Percentiles rank a stretch among this genome's conserved stretches.
Conservation (phyloP, 2,888 invertebrate genomes). For the Stenodema calcarata region DNA sequence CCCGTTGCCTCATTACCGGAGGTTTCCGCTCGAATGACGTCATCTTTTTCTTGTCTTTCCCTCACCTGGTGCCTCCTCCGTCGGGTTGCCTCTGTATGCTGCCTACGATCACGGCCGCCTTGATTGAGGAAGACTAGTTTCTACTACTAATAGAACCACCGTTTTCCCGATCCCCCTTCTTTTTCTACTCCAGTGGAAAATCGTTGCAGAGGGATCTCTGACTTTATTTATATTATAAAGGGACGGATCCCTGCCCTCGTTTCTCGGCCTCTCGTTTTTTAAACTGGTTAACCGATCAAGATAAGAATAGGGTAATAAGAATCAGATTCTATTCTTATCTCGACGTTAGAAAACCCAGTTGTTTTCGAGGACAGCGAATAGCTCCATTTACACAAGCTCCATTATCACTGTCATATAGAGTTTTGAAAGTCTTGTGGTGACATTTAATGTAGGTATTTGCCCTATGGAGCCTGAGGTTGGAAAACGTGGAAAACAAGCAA, state of each 20-base stretch:
- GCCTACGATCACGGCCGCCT: constrained; percentile 17
- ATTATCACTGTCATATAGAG: too few relatives aligned
- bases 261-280: too few relatives aligned
- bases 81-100: neutral
- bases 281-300: too few relatives aligned
- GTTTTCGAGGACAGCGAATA: too few relatives aligned
- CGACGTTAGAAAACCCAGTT: too few relatives aligned
- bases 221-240: neutral
- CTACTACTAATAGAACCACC: constrained; percentile 12
- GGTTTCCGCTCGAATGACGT: constrained; percentile 15
- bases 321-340: too few relatives aligned
- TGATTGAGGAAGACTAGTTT: constrained; percentile 25
- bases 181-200: neutral
- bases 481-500: too few relatives aligned
- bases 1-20: constrained; percentile 1
- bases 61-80: neutral
- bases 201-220: neutral
- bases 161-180: neutral
- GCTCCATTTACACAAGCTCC: too few relatives aligned
- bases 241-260: neutral
- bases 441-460: too few relatives aligned
- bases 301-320: too few relatives aligned
- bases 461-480: too few relatives aligned
- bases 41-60: constrained; percentile 24
- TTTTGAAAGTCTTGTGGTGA: too few relatives aligned